Conservation (phyloP, 2,113 vertebrate genomes). For the Pelecanus crispus region DNA sequence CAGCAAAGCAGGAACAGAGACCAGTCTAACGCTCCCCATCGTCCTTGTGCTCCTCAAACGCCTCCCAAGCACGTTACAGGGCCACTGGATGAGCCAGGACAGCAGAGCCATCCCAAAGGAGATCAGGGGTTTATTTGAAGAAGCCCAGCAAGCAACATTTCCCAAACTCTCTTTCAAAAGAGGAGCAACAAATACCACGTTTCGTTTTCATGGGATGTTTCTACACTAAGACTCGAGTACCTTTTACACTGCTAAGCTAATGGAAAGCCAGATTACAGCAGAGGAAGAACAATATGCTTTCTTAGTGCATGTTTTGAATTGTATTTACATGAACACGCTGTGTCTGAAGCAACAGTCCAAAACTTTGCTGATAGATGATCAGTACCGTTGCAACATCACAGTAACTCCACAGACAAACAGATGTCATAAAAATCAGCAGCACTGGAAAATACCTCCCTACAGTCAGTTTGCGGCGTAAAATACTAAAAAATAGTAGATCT, state of each 20-base stretch:
- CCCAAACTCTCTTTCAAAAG: not conserved
- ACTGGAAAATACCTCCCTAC: not conserved
- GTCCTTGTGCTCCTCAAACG: not conserved
- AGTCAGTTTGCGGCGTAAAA: not conserved
- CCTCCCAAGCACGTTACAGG: not conserved
- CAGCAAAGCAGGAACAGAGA: not conserved
- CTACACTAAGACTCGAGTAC: not conserved
- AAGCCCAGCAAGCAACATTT: not conserved
- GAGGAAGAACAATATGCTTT: not conserved
- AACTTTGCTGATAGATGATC: not conserved
- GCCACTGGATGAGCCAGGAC: not conserved
- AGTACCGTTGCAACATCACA: not conserved
- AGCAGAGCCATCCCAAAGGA: not conserved
- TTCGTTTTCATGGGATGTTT: constrained; percentile 5
- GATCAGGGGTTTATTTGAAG: not conserved
- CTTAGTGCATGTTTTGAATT: not conserved
- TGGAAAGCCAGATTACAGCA: not conserved
- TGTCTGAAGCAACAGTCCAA: not conserved
- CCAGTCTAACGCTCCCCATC: not conserved
- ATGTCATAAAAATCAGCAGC: not conserved
- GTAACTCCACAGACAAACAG: not conserved
- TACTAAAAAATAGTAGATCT: not conserved
- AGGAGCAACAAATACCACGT: not conserved
- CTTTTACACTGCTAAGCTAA: not conserved
- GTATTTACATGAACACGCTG: not conserved